Base-by-base conservation (phyloP, 2,888 invertebrate species). In the Smittia aterrima region DNA sequence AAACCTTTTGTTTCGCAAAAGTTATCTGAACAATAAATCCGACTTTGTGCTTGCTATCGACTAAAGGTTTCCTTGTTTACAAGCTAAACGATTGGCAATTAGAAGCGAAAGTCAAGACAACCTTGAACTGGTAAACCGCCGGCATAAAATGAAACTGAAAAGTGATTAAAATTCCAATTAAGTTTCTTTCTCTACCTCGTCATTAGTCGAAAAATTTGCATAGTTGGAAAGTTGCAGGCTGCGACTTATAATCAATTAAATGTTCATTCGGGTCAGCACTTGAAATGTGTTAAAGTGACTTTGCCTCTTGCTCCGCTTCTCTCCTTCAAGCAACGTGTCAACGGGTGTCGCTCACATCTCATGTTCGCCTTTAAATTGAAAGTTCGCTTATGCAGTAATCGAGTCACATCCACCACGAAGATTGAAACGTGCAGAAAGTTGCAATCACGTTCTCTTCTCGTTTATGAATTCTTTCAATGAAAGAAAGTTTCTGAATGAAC, bases 101-200 rank as follows among this genome's bases (percentile, higher is more conserved):
- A 58, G 7, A 58, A 58, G 58, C n/a, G 58, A 58, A 58, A 58
- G 58, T 58, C 13, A 22, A 18, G 47, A 22, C 58, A 58, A 58
- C 58, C 58, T 58, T 58, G 58, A 58, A 58, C 58, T 32, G 32
- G 47, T 16, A 13, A 47, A n/a, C n/a, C n/a, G n/a, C n/a, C n/a
- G n/a, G n/a, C n/a, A n/a, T 38, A 38, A 38, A 9, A 7, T 38
- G 4, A 7, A 9, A 58, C 4, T 58, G 20, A 58, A 58, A 58
- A 58, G 18, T 22, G 58, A 58, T 58, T 58, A 22, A 58, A 7
- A 58, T 22, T 58, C n/a, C 7, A 58, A 58, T 58, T 18, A 58
- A 58, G 58, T 58, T 58, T 58, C 58, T 58, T 58, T 58, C n/a
- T 58, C 47, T 18, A 58, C 58, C 58, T 18, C 18, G 58, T 11